Evolutionary conservation across 92 coral and sea anemone genomes (phyloP).

Genomic region (Parazoanthus darwini): DNA sequence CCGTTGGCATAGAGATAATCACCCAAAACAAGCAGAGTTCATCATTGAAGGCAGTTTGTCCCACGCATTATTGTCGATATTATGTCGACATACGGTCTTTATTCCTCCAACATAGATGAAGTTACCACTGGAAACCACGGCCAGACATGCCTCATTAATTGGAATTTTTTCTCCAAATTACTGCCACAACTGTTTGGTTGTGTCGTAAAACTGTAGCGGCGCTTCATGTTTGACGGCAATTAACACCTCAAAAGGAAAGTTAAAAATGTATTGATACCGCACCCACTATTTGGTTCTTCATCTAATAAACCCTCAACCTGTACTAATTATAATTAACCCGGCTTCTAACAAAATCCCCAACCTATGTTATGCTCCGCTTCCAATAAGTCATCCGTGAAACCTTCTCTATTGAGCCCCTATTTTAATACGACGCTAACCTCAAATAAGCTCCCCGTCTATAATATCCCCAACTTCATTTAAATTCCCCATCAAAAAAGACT

Average conservation of each 20-base stretch:
- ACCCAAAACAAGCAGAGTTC: background rate
- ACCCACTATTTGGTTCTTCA: too few species aligned
- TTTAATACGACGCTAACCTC: too few species aligned
- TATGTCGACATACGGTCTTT: background rate
- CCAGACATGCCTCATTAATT: background rate
- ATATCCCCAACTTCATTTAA: too few species aligned
- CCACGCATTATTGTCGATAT: background rate
- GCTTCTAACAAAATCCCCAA: too few species aligned
- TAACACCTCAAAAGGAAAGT: background rate
- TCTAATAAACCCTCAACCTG: too few species aligned
- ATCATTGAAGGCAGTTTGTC: background rate
- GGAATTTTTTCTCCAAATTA: background rate
- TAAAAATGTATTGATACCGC: background rate
- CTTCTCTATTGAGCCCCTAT: too few species aligned
- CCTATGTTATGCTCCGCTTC: too few species aligned
- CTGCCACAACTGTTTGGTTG: background rate
- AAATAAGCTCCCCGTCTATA: too few species aligned
- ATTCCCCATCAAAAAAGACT: too few species aligned
- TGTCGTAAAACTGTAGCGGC: background rate
- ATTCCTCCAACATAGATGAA: conserved; percentile 1
- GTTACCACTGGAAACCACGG: background rate
- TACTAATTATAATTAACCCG: too few species aligned
- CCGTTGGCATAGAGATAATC: too few species aligned
- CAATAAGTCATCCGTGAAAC: too few species aligned
- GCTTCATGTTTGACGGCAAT: background rate